Evolutionary conservation across 2,797 vertebrate genomes (phyloP), one percentile per base, ranked within the genome.

Genomic region (Crenichthys baileyi): DNA sequence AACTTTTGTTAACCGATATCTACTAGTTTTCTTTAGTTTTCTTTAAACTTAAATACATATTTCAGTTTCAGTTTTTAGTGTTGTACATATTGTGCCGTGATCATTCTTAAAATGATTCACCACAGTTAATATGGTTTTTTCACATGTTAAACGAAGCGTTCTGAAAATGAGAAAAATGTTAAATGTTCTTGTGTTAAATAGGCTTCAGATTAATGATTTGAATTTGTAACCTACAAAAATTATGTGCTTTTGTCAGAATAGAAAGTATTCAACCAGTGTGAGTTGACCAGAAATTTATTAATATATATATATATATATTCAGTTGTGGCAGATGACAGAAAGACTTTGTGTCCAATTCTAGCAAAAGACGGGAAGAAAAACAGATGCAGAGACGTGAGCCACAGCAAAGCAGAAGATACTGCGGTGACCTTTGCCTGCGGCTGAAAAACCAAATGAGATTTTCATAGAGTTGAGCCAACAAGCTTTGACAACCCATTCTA

Each of bases 251-350:
- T 1, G 29, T 13, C 29, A 31, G 15, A 63, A 63, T 18, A 63
- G 29, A 36, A 63, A 18, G 29, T 18, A 18, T 18, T 20, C 6
- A 36, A 2, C 7, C 16, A 3, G 29, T 36, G 50, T 51, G 15
- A 15, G 4, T 13, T 15, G 4, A 51, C 4, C 50, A 51, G 50
- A 15, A 51, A 51, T 4, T 15, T 2, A 51, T 18, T 15, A 15
- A 36, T 15, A 51, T 15, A 51, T 15, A 16, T 51, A 51, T 51
- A 53, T 53, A 5, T 53, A 53, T 63, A 75, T 78, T 87, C 76
- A 76, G 79, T 92, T 91, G 92, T 89, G 71, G 87, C 84, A 91
- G 83, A 87, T 83, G 92, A 93, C 93, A 95, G 90, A 82, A 82
- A 83, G 73, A 76, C 72, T 90, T 90, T 46, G 79, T 84, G 85